These are phyloP conservation scores for Raja brachyura DNA, from an alignment of 2,113 vertebrate species.

Conservation along the genomic window DNA sequence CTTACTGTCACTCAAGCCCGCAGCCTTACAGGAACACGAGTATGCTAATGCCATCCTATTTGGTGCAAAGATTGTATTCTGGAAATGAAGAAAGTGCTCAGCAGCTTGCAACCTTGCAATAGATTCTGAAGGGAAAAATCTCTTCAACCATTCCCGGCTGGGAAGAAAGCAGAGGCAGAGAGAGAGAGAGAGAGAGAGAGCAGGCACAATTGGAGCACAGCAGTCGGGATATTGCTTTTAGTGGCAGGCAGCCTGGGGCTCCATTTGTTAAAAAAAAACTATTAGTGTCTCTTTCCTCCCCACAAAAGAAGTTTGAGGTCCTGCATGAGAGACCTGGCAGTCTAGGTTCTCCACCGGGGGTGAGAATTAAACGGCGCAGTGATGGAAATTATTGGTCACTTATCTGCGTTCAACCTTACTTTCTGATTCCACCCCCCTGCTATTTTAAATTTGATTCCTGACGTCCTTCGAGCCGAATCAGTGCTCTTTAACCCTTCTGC, in stretches of 20 bases:
- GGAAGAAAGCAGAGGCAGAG: neutral
- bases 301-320: constrained; percentile 16
- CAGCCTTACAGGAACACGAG: constrained; percentile 46
- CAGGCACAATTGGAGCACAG: neutral
- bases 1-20: constrained; percentile 63
- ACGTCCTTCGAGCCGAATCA: constrained; percentile 3
- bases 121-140: constrained; percentile 13
- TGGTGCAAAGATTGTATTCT: constrained; percentile 33
- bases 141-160: neutral
- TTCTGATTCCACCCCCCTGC: constrained; percentile 18
- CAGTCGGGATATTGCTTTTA: constrained; percentile 28
- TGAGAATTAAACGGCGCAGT: neutral
- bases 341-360: neutral
- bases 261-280: neutral
- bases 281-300: neutral
- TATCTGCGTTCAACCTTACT: constrained; percentile 15
- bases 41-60: constrained; percentile 44
- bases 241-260: neutral
- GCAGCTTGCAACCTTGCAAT: constrained; percentile 1
- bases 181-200: neutral
- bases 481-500: neutral
- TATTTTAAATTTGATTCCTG: constrained; percentile 20
- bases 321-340: neutral
- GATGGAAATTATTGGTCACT: constrained; percentile 32
- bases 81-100: constrained; percentile 23